Base-by-base conservation (phyloP, 2,113 vertebrate genomes). In the Prionailurus bengalensis region DNA sequence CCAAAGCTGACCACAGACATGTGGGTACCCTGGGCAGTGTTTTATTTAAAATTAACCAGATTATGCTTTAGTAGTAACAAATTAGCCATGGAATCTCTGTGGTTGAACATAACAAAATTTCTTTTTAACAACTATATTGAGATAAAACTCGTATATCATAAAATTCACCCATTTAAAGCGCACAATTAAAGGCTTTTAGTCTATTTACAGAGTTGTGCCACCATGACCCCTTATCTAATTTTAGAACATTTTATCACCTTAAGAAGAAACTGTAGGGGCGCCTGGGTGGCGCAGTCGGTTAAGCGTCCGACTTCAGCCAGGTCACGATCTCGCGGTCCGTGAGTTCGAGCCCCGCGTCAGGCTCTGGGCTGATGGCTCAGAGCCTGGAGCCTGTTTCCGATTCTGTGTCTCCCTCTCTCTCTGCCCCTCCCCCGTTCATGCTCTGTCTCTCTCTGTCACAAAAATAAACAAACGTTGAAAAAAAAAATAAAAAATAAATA, bases 1-100 rank as follows among this genome's bases (percentile, higher is more conserved):
- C 45, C 48, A 61, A 65, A 29, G 39, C 70, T 87, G 68, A 89
- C n/a, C 29, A 65, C 39, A 79, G 81, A 97, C 68, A 74, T 51
- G 9, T 3, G 1, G 89, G 48, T 36, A 81, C 68, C 39, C 36
- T 33, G 58, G 45, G n/a, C 48, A 89, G n/a, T 53, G 25, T 71
- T 96, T 94, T 71, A 36, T 82, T 51, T 76, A 93, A 31, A 65
- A 71, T 82, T 89, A 61, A 73, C 33, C 53, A 33, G 55, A 82
- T 68, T 82, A 53, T 83, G 89, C 84, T 86, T 53, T 90, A 15
- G 15, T 65, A 88, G 55, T 80, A 65, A 61, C 31, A 92, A 55
- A 89, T 94, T 39, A 83, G 27, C 51, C 58, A 94, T 76, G 71
- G 68, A 95, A 89, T 65, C 73, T 87, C 51, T 66, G 61, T 82